Evolutionary conservation across 2,888 invertebrate species (phyloP), one percentile per base, ranked within the genome.

Genomic region (Drosophila vallismaia): DNA sequence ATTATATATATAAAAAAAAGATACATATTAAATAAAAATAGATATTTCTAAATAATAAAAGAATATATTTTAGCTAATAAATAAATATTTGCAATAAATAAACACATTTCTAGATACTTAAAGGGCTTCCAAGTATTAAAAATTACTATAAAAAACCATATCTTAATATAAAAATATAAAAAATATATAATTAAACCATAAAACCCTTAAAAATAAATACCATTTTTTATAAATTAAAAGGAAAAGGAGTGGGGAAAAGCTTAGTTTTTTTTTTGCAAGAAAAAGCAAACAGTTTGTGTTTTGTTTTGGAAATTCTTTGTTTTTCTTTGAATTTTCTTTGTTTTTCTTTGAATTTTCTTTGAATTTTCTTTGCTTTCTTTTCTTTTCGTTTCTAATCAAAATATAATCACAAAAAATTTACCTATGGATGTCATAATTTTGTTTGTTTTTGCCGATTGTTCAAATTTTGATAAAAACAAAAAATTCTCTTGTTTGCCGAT

Each of bases 371-470:
- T 10, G n/a, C 19, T 24, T 10, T 24, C 19, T 24, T 26, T 26
- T 28, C 40, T 24, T 4, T 36, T 7, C 7, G 48, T 40, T 36
- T 7, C 5, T 4, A 4, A n/a, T 4, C 5, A n/a, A 36, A 36
- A 19, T 19, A 19, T 50, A 49, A 50, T 68, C 33, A 28, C 19
- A 51, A 45, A 29, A 51, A 88, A 89, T 87, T 91, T 91, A 91
- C 91, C 91, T 91, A 91, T 91, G 72, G 91, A 91, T 76, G 91
- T 90, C 91, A 91, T 91, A 88, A 88, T 90, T 90, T 90, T 82
- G 79, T 80, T 82, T 52, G 45, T 49, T 46, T 71, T 71, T 82
- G 81, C 79, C 81, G 80, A 82, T 84, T 84, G 69, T 51, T 80
- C 66, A 66, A 77, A 77, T 76, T 79, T 85, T 55, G 45, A 63